Base-by-base conservation (phyloP, 1,140 invertebrate species). In the Eulimnadia texana region DNA sequence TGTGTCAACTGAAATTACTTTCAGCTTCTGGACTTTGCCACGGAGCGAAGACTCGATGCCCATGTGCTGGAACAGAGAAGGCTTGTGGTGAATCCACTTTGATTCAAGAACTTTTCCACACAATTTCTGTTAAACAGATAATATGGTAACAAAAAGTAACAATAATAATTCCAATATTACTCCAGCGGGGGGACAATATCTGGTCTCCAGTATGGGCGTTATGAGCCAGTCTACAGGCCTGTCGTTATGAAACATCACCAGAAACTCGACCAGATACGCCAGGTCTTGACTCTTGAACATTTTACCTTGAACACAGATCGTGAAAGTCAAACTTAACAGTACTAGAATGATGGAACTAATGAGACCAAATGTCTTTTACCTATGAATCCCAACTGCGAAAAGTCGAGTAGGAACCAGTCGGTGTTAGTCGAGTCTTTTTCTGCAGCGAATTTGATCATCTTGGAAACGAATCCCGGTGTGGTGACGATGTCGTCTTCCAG, bases 181-280 rank as follows among this genome's bases (percentile, higher is more conserved):
- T 61, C 76, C 74, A 71, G 86, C 84, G 72, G 86, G 88, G 66
- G 83, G 85, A 72, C 94, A 98, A 22, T 91, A 84, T 76, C 92
- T 92, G 0, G 93, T 92, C 63, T 85, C 84, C 27, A 96, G 82
- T 57, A 94, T 82, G 73, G 93, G 85, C 65, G 94, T 91, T 3
- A 98, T 75, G 1, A 98, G 75, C 94, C 94, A 98, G 72, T 98
- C 94, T 0, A 96, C 92, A 0, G 94, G 94, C 75, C 97, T 95
- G 69, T 96, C 91, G 69, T 88, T 89, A 73, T 94, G 88, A 75
- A 96, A 94, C 78, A 92, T 90, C 67, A 97, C 80, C 69, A 97
- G 92, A 73, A 96, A 97, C 68, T 90, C 87, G 16, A 94, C 84
- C 25, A 98, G 74, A 75, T 85, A 85, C 6, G 89, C 87, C 22